phyloP scores from a whole-genome alignment of 2,797 vertebrate species.

The Falco novaeseelandiae region DNA sequence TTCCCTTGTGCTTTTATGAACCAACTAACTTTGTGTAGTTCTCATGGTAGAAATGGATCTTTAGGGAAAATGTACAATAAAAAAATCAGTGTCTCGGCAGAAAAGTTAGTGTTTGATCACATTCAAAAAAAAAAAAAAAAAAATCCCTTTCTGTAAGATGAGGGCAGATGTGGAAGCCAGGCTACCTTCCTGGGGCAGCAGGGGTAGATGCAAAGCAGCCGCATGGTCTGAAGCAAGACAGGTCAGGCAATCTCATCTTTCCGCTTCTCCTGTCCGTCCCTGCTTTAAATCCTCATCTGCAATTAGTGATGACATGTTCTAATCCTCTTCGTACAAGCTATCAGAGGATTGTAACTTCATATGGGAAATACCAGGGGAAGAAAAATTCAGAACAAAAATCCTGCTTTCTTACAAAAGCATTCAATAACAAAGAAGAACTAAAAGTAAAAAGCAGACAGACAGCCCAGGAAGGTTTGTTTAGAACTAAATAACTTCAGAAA shows the following conservation, averaged over 20 bases:
- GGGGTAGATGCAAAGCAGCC: not conserved
- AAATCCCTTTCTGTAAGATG: not conserved
- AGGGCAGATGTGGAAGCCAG: not conserved
- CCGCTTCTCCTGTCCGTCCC: not conserved
- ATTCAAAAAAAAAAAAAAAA: not conserved
- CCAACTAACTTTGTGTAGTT: not conserved
- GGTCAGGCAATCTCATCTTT: not conserved
- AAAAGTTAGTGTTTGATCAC: not conserved
- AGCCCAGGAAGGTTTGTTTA: not conserved
- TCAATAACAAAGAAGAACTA: not conserved
- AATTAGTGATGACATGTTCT: not conserved
- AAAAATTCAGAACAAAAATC: not conserved
- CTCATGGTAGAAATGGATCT: not conserved
- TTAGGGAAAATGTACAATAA: not conserved
- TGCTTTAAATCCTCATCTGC: not conserved
- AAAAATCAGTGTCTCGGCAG: not conserved
- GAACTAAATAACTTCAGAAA: not conserved
- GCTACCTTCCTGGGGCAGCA: not conserved
- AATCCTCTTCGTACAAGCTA: conserved; percentile 24
- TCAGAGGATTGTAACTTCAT: not conserved
- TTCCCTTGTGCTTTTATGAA: not conserved
- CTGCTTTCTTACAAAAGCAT: not conserved
- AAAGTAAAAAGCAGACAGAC: not conserved
- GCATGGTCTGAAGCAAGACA: not conserved
- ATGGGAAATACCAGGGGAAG: not conserved